Percentiles rank a stretch among this genome's conserved stretches.
Conservation (phyloP, 1,140 invertebrate species). For the Aradophagus sp. region DNA sequence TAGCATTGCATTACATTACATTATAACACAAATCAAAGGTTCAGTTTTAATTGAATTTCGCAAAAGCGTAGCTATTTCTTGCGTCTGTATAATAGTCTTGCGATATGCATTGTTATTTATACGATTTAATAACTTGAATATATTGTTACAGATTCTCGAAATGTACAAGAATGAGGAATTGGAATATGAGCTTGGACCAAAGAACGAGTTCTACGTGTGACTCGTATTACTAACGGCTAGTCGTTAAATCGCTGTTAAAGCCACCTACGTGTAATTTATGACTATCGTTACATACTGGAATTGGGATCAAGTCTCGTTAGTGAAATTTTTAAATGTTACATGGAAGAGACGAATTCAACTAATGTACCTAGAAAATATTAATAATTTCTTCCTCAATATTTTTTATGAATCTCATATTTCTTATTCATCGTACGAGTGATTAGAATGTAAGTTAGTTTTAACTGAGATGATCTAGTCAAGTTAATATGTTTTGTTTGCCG, state of each 20-base stretch:
- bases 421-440: conserved; percentile 63
- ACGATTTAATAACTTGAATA: conserved; percentile 45
- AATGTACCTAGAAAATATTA: conserved; percentile 64
- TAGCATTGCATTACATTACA: too few species aligned
- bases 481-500: conserved; percentile 51
- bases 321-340: conserved; percentile 60
- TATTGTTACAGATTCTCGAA: conserved; percentile 87
- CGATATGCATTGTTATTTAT: conserved; percentile 19
- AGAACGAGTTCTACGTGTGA: conserved; percentile 89
- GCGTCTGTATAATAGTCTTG: background rate
- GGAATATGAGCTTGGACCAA: conserved; percentile 92
- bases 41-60: too few species aligned
- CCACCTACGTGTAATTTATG: conserved; percentile 63
- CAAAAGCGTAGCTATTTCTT: too few species aligned
- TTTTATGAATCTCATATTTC: conserved; percentile 70
- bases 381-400: conserved; percentile 67
- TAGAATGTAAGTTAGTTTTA: conserved; percentile 60
- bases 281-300: conserved; percentile 69
- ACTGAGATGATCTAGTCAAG: conserved; percentile 73
- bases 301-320: conserved; percentile 74
- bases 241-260: conserved; percentile 53
- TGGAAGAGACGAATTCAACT: conserved; percentile 55
- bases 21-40: too few species aligned
- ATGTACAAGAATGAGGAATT: conserved; percentile 96
- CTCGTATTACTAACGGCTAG: conserved; percentile 40